phyloP scores from a whole-genome alignment of 1,140 invertebrate genomes.

The Frieseomelitta varia region DNA sequence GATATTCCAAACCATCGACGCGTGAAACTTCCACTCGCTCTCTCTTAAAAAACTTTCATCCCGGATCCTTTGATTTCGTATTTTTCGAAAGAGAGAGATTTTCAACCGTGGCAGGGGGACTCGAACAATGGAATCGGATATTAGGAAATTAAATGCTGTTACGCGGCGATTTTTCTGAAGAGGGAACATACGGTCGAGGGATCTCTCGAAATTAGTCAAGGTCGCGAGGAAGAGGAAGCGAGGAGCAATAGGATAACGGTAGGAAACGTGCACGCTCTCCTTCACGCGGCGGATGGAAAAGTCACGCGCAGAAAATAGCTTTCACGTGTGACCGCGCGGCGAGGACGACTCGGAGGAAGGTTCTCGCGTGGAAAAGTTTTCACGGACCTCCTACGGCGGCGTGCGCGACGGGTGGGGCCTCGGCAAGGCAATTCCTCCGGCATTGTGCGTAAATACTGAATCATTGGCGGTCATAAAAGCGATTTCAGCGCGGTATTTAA shows the following conservation, averaged over 20 bases:
- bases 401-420: slow-evolving; percentile 62
- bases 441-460: slow-evolving; percentile 79
- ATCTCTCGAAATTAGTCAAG: slow-evolving; percentile 46
- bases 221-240: slow-evolving; percentile 26
- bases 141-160: background rate
- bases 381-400: slow-evolving; percentile 69
- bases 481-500: slow-evolving; percentile 71
- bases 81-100: background rate
- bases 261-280: slow-evolving; percentile 11
- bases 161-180: background rate
- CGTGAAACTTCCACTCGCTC: fast-evolving
- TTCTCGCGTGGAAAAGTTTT: slow-evolving; percentile 36
- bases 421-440: slow-evolving; percentile 74
- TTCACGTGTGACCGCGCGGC: slow-evolving; percentile 59
- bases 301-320: slow-evolving; percentile 55
- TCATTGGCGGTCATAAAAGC: slow-evolving; percentile 68
- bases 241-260: slow-evolving; percentile 6
- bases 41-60: background rate
- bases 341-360: background rate
- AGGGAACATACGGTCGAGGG: background rate
- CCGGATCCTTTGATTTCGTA: background rate
- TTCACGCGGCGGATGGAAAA: background rate
- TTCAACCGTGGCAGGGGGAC: background rate
- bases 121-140: background rate
- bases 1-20: background rate